Conservation (phyloP, 2,797 vertebrate genomes). For the Hoplostethus mediterraneus region DNA sequence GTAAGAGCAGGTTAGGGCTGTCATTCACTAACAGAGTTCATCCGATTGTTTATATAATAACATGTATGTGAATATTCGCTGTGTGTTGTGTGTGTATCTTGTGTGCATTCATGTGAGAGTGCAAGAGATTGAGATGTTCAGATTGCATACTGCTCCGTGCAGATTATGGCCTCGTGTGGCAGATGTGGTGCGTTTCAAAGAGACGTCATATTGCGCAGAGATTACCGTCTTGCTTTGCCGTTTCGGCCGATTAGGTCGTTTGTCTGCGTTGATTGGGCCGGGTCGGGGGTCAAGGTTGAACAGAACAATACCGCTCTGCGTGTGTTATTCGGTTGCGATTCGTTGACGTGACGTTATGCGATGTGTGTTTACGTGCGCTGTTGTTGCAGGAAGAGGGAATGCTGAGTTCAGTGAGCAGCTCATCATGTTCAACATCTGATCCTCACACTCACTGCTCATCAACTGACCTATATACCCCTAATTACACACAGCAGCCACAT, state of each 20-base stretch:
- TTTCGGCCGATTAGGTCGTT: slow-evolving; percentile 41
- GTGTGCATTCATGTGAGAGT: slow-evolving; percentile 26
- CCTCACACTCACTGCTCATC: slow-evolving; percentile 82
- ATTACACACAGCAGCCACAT: slow-evolving; percentile 76
- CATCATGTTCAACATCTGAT: slow-evolving; percentile 78
- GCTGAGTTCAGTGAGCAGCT: slow-evolving; percentile 72
- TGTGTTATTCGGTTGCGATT: background rate
- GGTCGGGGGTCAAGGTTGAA: slow-evolving; percentile 57
- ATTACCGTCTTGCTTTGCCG: slow-evolving; percentile 55
- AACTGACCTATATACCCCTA: slow-evolving; percentile 82
- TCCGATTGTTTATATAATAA: slow-evolving; percentile 37
- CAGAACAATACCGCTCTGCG: background rate
- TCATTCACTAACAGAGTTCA: slow-evolving; percentile 13
- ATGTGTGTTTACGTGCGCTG: slow-evolving; percentile 1
- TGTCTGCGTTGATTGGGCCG: slow-evolving; percentile 38
- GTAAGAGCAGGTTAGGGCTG: too few relatives aligned
- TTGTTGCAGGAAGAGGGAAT: slow-evolving; percentile 16
- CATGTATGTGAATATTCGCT: slow-evolving; percentile 15
- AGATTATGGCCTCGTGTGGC: slow-evolving; percentile 62
- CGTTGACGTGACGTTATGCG: too few relatives aligned
- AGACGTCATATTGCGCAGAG: slow-evolving; percentile 48
- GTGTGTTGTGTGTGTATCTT: background rate
- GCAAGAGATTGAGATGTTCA: slow-evolving; percentile 15
- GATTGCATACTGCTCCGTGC: slow-evolving; percentile 26
- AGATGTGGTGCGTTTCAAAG: slow-evolving; percentile 59